Conservation (phyloP, 2,888 invertebrate species). For the Caenorhabditis japonica region DNA sequence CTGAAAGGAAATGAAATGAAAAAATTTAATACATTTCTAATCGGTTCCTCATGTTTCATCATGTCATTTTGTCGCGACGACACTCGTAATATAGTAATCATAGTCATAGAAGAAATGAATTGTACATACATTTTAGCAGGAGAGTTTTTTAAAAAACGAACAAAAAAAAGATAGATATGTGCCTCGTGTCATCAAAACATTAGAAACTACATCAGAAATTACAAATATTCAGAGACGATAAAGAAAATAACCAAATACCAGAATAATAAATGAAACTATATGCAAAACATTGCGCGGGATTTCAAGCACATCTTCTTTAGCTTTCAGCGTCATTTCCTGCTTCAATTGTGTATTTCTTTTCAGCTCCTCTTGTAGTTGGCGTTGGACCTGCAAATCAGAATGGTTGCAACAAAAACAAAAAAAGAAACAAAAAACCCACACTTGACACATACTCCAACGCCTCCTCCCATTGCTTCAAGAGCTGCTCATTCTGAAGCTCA, state of each 20-base stretch:
- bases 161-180: too few relatives aligned
- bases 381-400: conserved; percentile 52
- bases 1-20: conserved; percentile 1
- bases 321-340: conserved; percentile 44
- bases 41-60: conserved; percentile 45
- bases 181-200: too few relatives aligned
- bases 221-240: conserved; percentile 31
- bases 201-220: background rate
- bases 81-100: conserved; percentile 44
- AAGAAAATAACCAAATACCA: conserved; percentile 43
- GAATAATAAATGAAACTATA: conserved; percentile 45
- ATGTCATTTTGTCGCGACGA: conserved; percentile 15
- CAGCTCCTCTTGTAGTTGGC: conserved; percentile 63
- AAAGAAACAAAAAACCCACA: conserved; percentile 37
- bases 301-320: conserved; percentile 53
- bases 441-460: conserved; percentile 63
- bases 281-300: conserved; percentile 48
- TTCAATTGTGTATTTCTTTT: conserved; percentile 52
- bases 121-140: too few relatives aligned
- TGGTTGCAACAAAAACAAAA: background rate
- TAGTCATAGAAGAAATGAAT: conserved; percentile 1
- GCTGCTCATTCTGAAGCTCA: conserved; percentile 65
- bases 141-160: too few relatives aligned
- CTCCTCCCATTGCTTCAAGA: conserved; percentile 64
- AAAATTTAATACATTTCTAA: conserved; percentile 6